Evolutionary conservation across 2,113 vertebrate species (phyloP), one percentile per base, ranked within the genome.

Genomic region (Cheilinus undulatus): DNA sequence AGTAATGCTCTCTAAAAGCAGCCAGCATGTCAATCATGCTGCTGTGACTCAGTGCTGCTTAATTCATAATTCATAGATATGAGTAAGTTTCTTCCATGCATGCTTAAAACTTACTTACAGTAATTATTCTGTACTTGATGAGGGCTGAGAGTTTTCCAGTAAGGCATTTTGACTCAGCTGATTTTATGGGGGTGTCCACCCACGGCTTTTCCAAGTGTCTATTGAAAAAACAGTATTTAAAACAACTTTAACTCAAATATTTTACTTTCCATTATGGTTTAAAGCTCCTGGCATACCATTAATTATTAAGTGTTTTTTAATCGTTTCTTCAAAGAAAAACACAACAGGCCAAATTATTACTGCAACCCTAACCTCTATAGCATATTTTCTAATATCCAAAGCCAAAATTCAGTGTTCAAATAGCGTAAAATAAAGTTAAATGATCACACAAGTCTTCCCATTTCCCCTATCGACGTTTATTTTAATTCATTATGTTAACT

Each of bases 391-490:
- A n/a, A n/a, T n/a, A 42, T 20, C 12, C 23, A 32, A 68, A 71
- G 8, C 5, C 60, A 74, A 28, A 7, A 42, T 11, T 26, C 22
- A 19, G 15, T 48, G 5, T 28, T 24, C 14, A 43, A 68, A 52
- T 2, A 32, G 1, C 32, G 73, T n/a, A 4, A 61, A 32, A 76
- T 15, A 9, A 69, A 50, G 4, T 46, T n/a, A 80, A 76, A 78
- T 17, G 75, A 48, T 40, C 17, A 66, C 58, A 12, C 11, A n/a
- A 73, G 23, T 28, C 28, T 56, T 60, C 38, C 32, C 52, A 7
- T 49, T 66, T 20, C 48, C 61, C 49, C 64, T 81, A 51, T 72
- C 27, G 38, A 53, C 69, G 78, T 86, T 88, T 87, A 90, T 91
- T 89, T 71, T 15, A 80, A 80, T 78, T 64, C 34, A 69, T 79